phyloP scores from a whole-genome alignment of 2,888 invertebrate genomes.

The Mycalesis mineus region DNA sequence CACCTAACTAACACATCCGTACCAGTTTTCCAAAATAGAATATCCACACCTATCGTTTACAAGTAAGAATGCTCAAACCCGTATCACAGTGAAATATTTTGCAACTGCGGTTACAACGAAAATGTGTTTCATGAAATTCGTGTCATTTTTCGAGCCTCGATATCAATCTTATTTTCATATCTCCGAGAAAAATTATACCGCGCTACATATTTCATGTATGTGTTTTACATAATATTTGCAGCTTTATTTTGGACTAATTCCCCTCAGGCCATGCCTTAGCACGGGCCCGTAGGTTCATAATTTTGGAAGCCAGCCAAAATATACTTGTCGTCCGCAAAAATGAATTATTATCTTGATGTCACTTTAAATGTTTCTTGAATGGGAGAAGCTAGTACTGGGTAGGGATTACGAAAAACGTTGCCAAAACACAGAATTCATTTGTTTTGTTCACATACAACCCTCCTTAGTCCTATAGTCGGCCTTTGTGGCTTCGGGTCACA shows the following conservation, averaged over 20 bases:
- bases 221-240: slow-evolving; percentile 1
- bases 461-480: too few relatives aligned
- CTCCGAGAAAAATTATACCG: background rate
- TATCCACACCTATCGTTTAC: too few relatives aligned
- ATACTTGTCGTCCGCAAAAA: slow-evolving; percentile 24
- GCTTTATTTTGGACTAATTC: slow-evolving; percentile 4
- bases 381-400: background rate
- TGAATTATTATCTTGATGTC: slow-evolving; percentile 21
- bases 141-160: background rate
- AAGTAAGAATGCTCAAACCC: background rate
- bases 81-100: background rate
- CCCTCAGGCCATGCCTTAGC: background rate
- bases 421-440: background rate
- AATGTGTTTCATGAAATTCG: background rate
- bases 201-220: background rate
- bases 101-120: background rate
- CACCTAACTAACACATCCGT: too few relatives aligned
- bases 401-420: background rate
- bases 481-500: too few relatives aligned
- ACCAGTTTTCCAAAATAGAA: too few relatives aligned
- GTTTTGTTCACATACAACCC: background rate
- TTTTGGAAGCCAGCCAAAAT: slow-evolving; percentile 22
- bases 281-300: slow-evolving; percentile 12
- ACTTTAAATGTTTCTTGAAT: slow-evolving; percentile 12
- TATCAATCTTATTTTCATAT: slow-evolving; percentile 1